A percentile compares a stretch with the other conserved stretches of the same genome.
phyloP scores from a whole-genome alignment of 2,113 vertebrate species.

The Nematolebias whitei region DNA sequence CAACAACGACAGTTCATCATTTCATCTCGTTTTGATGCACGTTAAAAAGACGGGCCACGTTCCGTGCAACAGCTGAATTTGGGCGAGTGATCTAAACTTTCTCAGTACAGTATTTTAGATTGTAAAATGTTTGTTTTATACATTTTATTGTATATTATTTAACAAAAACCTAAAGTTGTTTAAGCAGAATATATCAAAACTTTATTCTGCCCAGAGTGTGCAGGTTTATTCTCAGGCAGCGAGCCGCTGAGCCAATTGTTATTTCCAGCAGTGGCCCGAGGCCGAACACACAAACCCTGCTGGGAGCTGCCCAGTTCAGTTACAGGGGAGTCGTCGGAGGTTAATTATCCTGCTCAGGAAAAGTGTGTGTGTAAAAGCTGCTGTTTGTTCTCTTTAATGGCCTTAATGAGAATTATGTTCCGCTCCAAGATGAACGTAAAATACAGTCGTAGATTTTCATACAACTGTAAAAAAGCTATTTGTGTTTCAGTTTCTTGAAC shows the following conservation, averaged over 20 bases:
- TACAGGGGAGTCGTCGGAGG: conserved; percentile 37
- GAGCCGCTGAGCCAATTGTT: conserved; percentile 33
- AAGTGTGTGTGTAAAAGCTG: conserved; percentile 4
- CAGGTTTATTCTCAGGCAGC: conserved; percentile 1
- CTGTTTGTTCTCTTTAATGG: conserved; percentile 24
- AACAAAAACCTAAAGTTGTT: neutral
- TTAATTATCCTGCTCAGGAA: conserved; percentile 49
- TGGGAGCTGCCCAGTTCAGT: conserved; percentile 30
- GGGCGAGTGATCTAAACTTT: no score
- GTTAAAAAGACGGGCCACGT: no score
- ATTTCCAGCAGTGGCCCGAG: conserved; percentile 43
- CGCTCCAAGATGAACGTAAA: neutral
- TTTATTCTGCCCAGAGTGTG: conserved; percentile 8
- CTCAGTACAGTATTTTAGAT: neutral
- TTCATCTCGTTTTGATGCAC: no score
- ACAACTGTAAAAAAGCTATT: neutral
- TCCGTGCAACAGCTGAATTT: no score
- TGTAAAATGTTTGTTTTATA: neutral
- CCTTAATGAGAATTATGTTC: conserved; percentile 1
- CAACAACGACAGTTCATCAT: no score
- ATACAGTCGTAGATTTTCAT: neutral
- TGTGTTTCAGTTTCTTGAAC: neutral
- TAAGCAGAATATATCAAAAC: neutral
- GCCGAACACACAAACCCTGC: conserved; percentile 28
- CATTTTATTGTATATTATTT: neutral